These are phyloP conservation scores for Peromyscus aztecus DNA, from an alignment of 2,797 vertebrate genomes.

Conservation along the genomic window DNA sequence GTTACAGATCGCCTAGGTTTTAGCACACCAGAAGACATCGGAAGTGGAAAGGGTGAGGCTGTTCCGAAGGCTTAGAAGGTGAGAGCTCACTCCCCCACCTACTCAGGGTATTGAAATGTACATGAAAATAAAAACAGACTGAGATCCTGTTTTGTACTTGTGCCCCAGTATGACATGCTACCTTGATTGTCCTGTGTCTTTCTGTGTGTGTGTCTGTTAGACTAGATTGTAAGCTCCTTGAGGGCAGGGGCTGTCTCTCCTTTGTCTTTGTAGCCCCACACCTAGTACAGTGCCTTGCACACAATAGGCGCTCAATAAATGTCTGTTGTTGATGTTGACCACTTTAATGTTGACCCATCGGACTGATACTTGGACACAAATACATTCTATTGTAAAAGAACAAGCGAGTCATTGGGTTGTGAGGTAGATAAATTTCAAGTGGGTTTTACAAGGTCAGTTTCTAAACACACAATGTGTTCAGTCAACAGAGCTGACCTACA, in stretches of 20 bases:
- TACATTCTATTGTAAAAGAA: conserved; percentile 9
- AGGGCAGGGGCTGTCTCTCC: conserved; percentile 66
- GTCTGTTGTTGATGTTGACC: conserved; percentile 75
- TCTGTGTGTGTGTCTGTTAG: conserved; percentile 56
- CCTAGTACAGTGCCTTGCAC: conserved; percentile 79
- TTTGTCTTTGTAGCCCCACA: conserved; percentile 71
- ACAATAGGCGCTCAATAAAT: conserved; percentile 81
- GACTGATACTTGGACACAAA: neutral
- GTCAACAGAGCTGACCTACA: conserved; percentile 62
- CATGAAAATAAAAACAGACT: conserved; percentile 37
- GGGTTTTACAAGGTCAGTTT: neutral
- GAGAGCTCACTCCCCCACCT: conserved; percentile 16
- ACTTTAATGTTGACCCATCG: conserved; percentile 30
- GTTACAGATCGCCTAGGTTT: neutral
- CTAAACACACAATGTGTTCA: conserved; percentile 36
- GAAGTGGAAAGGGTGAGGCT: neutral
- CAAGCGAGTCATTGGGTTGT: neutral
- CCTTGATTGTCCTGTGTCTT: conserved; percentile 54
- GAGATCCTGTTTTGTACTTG: conserved; percentile 22
- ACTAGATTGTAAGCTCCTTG: conserved; percentile 78
- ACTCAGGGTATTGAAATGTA: conserved; percentile 75
- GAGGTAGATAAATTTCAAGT: conserved; percentile 63
- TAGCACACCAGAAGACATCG: neutral
- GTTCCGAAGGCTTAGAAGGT: neutral
- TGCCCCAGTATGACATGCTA: conserved; percentile 59